phyloP scores from a whole-genome alignment of 2,888 invertebrate species.

The Gisinianus flammeolus region DNA sequence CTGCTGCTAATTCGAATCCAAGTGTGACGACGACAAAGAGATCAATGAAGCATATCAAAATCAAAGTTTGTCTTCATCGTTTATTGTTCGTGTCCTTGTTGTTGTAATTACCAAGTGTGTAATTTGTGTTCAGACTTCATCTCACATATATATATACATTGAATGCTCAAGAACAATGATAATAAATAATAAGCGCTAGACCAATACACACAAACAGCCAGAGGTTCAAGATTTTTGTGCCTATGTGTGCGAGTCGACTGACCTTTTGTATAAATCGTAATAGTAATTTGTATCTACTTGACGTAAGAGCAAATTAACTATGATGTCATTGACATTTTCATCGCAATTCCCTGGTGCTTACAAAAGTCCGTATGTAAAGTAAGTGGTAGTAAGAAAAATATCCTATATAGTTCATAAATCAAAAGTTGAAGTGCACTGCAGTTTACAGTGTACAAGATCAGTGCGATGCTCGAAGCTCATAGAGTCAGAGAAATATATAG shows the following conservation, averaged over 20 bases:
- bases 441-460: background rate
- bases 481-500: background rate
- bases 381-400: conserved; percentile 10
- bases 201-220: background rate
- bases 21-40: background rate
- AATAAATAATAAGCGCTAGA: background rate
- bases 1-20: background rate
- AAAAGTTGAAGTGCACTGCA: background rate
- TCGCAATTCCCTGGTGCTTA: conserved; percentile 56
- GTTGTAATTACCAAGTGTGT: background rate
- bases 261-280: background rate
- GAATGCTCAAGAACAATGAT: background rate
- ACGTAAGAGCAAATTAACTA: conserved; percentile 18
- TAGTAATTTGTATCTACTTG: conserved; percentile 4
- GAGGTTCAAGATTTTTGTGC: background rate
- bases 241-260: background rate
- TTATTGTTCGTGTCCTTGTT: background rate
- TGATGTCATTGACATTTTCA: conserved; percentile 57
- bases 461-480: background rate
- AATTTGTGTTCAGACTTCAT: background rate
- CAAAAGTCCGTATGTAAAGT: conserved; percentile 57
- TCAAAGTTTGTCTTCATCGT: background rate
- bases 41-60: background rate
- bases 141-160: no score
- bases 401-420: background rate